Evolutionary conservation across 1,140 invertebrate species (phyloP).

Genomic region (Neoseiulus cucumeris): DNA sequence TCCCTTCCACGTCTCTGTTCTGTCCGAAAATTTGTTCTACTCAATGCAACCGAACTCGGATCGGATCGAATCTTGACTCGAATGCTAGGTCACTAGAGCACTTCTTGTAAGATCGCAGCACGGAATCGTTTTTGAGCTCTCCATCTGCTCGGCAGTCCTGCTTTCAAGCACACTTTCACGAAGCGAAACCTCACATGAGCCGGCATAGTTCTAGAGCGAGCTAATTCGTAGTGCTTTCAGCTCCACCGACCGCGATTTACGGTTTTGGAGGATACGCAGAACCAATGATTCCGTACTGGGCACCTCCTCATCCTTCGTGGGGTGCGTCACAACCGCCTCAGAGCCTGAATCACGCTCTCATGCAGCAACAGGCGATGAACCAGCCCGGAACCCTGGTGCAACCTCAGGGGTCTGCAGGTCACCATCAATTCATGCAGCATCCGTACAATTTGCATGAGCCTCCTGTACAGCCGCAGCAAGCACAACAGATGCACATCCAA

Average conservation of each 20-base stretch:
- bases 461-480: slow-evolving; percentile 17
- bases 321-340: not conserved
- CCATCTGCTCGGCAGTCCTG: no score
- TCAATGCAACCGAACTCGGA: no score
- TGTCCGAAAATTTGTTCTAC: no score
- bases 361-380: not conserved
- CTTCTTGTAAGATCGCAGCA: no score
- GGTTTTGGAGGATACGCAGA: not conserved
- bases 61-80: no score
- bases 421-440: slow-evolving; percentile 12
- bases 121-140: no score
- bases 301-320: slow-evolving; percentile 12
- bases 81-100: no score
- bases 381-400: slow-evolving; percentile 15
- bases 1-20: no score
- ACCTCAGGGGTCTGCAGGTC: slow-evolving; percentile 2
- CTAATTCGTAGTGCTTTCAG: not conserved
- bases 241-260: not conserved
- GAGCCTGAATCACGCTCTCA: slow-evolving; percentile 9
- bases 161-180: no score
- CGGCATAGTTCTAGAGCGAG: no score
- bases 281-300: slow-evolving; percentile 13
- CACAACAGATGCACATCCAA: slow-evolving; percentile 15
- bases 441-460: slow-evolving; percentile 18
- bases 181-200: no score